Evolutionary conservation across 2,888 invertebrate species (phyloP).

Genomic region (Drosophila hamatofila): DNA sequence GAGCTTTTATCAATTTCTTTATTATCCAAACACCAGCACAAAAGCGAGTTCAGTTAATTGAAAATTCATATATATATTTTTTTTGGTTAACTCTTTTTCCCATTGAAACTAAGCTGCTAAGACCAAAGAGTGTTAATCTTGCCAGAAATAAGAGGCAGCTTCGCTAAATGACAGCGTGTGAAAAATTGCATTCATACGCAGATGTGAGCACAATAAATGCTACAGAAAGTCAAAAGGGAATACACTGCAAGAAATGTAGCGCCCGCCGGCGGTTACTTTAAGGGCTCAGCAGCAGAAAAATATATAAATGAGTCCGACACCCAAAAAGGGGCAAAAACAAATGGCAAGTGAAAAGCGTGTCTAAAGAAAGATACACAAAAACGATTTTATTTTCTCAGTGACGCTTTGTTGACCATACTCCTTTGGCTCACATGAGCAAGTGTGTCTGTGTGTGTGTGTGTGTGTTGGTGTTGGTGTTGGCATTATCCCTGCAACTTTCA

Average conservation of each 20-base stretch:
- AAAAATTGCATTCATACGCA: constrained; percentile 68
- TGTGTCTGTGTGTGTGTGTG: constrained; percentile 14
- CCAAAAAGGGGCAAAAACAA: neutral
- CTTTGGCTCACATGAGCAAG: constrained; percentile 26
- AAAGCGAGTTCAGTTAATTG: neutral
- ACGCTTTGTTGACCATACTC: constrained; percentile 53
- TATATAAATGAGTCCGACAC: constrained; percentile 60
- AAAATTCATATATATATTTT: neutral
- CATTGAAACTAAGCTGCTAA: constrained; percentile 18
- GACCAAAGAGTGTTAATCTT: constrained; percentile 7
- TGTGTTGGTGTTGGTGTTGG: constrained; percentile 33
- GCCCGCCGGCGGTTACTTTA: constrained; percentile 12
- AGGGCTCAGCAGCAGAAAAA: constrained; percentile 48
- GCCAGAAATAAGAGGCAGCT: constrained; percentile 12
- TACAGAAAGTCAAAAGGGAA: constrained; percentile 48
- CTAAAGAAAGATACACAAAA: constrained; percentile 48
- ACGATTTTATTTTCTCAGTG: constrained; percentile 65
- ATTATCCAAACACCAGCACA: neutral
- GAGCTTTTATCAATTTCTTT: neutral
- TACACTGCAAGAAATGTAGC: constrained; percentile 54
- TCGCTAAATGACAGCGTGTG: constrained; percentile 64
- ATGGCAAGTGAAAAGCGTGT: constrained; percentile 10
- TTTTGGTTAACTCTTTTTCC: neutral
- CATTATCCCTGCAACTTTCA: constrained; percentile 61
- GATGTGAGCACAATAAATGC: constrained; percentile 60